Base-by-base conservation (phyloP, 2,888 invertebrate species). In the Platerodrilus igneus region DNA sequence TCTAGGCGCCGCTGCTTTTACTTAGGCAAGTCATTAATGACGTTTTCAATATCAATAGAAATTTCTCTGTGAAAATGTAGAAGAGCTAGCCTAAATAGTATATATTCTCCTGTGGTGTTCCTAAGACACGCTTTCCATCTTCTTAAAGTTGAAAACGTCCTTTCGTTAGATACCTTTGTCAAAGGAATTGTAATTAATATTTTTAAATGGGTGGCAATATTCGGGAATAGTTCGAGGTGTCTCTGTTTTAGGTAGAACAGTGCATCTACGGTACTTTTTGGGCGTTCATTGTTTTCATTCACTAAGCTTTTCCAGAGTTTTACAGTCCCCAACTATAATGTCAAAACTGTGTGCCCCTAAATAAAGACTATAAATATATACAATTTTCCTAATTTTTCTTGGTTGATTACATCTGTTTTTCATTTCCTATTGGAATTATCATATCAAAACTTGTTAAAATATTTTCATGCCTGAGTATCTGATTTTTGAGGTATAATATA, bases 301-400 rank as follows among this genome's bases (percentile, higher is more conserved):
- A 7, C 9, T 22, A n/a, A 3, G 8, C 10, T 22, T 22, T 22
- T 22, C 22, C 22, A 22, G n/a, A 22, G 22, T n/a, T 22, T 22
- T 22, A 22, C 22, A n/a, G n/a, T n/a, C n/a, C n/a, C n/a, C n/a
- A n/a, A n/a, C n/a, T n/a, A n/a, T n/a, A n/a, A n/a, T n/a, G n/a
- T n/a, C 10, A 10, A 27, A 27, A 7, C 16, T 27, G 16, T 27
- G 14, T 16, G 15, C 16, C 4, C 16, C 15, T 27, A 27, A 15
- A 16, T n/a, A 4, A 16, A 16, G 27, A 16, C 16, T 16, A 27
- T 27, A 27, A 8, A 14, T 16, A 8, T 15, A 15, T 16, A 27
- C 16, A 27, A 15, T n/a, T 27, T 27, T n/a, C 9, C 3, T 27
- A 27, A 27, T 9, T 27, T 27, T n/a, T 27, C 27, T n/a, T 27